Conservation (phyloP, 2,888 invertebrate genomes). For the Aspidapion aeneum region DNA sequence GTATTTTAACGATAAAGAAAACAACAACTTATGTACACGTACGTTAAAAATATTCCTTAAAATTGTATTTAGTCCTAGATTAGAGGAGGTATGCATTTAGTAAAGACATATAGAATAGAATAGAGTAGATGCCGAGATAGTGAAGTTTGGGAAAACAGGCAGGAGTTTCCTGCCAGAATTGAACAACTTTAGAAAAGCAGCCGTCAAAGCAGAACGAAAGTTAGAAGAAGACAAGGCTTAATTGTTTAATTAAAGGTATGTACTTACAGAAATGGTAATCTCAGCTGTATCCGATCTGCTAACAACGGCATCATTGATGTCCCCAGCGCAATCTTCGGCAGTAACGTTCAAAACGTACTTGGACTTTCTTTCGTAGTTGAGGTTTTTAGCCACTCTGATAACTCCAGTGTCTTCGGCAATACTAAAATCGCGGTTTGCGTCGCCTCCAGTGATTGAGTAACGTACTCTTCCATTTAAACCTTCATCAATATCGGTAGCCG, state of each 20-base stretch:
- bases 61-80: neutral
- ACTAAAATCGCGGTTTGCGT: constrained; percentile 86
- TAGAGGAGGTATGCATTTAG: too few species aligned
- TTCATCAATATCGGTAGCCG: constrained; percentile 85
- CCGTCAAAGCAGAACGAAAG: too few species aligned
- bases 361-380: constrained; percentile 88
- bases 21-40: too few species aligned
- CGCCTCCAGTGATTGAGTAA: constrained; percentile 85
- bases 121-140: too few species aligned
- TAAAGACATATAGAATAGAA: too few species aligned
- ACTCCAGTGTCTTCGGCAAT: constrained; percentile 91
- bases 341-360: constrained; percentile 79
- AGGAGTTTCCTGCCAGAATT: too few species aligned
- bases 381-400: constrained; percentile 85
- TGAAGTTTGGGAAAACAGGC: too few species aligned
- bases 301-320: constrained; percentile 54
- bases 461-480: constrained; percentile 88
- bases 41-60: too few species aligned
- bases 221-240: too few species aligned
- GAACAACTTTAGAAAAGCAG: too few species aligned
- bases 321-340: constrained; percentile 84
- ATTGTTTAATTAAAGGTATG: neutral
- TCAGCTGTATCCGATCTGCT: constrained; percentile 70
- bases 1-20: too few species aligned
- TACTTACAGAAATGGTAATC: constrained; percentile 65